Base-by-base conservation (phyloP, 2,113 vertebrate species). In the Corapipo altera region DNA sequence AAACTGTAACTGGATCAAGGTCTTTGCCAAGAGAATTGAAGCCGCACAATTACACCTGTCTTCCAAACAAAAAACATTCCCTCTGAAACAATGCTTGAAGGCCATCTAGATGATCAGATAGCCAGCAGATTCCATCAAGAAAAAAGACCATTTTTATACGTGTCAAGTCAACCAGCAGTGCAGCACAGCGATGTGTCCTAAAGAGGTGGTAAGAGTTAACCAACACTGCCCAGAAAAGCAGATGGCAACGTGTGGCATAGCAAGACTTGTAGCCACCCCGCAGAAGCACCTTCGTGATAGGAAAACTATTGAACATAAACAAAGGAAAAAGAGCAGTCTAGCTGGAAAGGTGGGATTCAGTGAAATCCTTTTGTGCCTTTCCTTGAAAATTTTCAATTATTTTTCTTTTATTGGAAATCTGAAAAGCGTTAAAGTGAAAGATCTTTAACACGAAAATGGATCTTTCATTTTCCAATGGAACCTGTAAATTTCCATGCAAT, bases 401-500 rank as follows among this genome's bases (percentile, higher is more conserved):
- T 84, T 88, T 67, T 44, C 52, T 74, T 67, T 32, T 57, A 72
- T 21, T 76, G 37, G 22, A 85, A 91, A 88, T 65, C 66, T 89
- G 48, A 96, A 81, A 92, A 89, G 27, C 11, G 35, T 67, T 55
- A 37, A 71, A 88, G n/a, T 27, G 59, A 90, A 87, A 87, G 44
- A 65, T 41, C 66, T 94, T 88, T 59, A 49, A 52, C 51, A 32
- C 65, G 39, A 86, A 96, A 96, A 73, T 1, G 1, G 49, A 74
- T 33, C 67, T 90, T 73, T 89, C 35, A 20, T 64, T 96, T 93
- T 87, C 72, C 73, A 91, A 80, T 30, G 69, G 61, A 95, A 97
- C 61, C 79, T 92, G 92, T 94, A 97, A 84, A 91, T 96, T 96
- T 96, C 95, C 91, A 77, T 54, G 76, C 59, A 88, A 64, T 89